Evolutionary conservation across 2,113 vertebrate species (phyloP).

Genomic region (Melanerpes formicivorus): DNA sequence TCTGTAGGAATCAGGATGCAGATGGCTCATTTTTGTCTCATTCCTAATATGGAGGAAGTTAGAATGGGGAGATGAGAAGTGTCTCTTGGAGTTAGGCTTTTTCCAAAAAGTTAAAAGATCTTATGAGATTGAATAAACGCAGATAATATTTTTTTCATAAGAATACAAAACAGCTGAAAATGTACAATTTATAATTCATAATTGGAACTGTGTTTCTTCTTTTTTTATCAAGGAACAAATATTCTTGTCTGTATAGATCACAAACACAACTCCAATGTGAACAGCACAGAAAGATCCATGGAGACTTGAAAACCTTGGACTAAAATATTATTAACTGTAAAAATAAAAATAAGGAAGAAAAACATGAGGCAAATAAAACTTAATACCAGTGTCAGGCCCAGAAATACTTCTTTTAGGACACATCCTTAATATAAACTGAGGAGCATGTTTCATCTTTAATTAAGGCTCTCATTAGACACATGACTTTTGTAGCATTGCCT

Average conservation of each 20-base stretch:
- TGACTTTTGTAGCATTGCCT: background rate
- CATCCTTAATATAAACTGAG: background rate
- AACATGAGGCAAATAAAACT: background rate
- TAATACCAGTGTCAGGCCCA: background rate
- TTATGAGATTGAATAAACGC: rapidly evolving
- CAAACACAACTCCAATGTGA: background rate
- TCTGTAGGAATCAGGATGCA: background rate
- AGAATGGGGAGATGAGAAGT: background rate
- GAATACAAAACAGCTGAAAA: background rate
- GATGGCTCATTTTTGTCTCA: background rate
- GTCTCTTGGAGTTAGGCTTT: background rate
- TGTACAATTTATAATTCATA: background rate
- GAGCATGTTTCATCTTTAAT: background rate
- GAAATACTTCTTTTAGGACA: background rate
- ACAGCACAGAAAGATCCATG: background rate
- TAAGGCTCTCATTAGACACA: background rate
- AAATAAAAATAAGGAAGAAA: background rate
- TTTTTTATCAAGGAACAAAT: background rate
- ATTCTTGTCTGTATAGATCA: background rate
- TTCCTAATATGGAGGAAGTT: background rate
- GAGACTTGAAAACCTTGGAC: background rate
- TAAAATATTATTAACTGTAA: background rate
- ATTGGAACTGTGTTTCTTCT: background rate
- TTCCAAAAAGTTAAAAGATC: background rate
- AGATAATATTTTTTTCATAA: background rate